phyloP scores from a whole-genome alignment of 2,113 vertebrate genomes.

The Morone saxatilis region DNA sequence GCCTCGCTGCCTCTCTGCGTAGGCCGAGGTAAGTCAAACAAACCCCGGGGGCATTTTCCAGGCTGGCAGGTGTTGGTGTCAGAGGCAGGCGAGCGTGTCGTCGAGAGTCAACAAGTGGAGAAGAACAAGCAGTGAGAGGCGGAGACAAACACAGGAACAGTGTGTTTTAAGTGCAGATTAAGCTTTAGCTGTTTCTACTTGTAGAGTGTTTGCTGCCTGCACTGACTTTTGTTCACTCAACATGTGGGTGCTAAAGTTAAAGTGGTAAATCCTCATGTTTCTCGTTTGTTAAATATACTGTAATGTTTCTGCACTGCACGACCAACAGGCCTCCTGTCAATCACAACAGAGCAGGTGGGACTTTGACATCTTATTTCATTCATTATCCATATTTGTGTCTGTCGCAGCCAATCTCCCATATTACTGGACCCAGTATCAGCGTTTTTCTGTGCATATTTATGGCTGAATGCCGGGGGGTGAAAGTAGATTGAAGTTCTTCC shows the following conservation, averaged over 20 bases:
- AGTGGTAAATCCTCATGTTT: background rate
- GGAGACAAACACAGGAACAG: constrained; percentile 24
- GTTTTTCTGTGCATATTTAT: too few relatives aligned
- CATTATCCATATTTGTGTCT: too few relatives aligned
- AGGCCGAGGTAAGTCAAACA: constrained; percentile 82
- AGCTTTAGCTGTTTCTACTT: background rate
- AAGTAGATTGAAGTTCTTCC: too few relatives aligned
- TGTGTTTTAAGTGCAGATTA: constrained; percentile 16
- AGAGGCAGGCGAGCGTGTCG: constrained; percentile 72
- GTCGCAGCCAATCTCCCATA: too few relatives aligned
- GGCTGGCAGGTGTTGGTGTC: constrained; percentile 83
- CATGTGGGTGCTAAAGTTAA: background rate
- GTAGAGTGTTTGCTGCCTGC: constrained; percentile 11
- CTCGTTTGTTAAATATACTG: background rate
- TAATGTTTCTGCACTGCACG: background rate
- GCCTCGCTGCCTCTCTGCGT: constrained; percentile 46
- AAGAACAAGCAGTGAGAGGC: constrained; percentile 19
- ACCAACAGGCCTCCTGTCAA: background rate
- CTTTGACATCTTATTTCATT: background rate
- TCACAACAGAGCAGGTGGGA: background rate
- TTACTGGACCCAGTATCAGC: too few relatives aligned
- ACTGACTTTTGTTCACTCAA: background rate
- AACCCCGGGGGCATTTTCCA: constrained; percentile 80
- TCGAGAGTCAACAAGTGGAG: constrained; percentile 71
- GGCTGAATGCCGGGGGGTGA: too few relatives aligned